These are phyloP conservation scores for Anniella stebbinsi DNA, from an alignment of 2,797 vertebrate genomes.

Conservation along the genomic window DNA sequence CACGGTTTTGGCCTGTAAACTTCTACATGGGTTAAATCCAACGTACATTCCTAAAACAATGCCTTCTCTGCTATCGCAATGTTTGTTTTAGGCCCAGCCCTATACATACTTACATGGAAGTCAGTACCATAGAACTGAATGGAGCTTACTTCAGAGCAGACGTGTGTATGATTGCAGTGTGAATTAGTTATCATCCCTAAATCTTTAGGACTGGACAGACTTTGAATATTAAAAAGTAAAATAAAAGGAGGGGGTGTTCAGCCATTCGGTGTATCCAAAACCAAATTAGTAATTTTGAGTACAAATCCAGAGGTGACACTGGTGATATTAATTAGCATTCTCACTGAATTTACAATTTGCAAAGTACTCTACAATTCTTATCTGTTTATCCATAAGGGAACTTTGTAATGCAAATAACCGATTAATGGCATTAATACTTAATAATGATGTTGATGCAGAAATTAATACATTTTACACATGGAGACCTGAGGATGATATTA, in stretches of 20 bases:
- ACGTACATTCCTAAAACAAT: background rate
- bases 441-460: background rate
- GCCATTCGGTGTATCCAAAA: background rate
- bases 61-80: background rate
- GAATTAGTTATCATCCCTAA: background rate
- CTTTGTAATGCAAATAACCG: conserved; percentile 9
- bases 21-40: background rate
- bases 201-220: background rate
- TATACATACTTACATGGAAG: background rate
- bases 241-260: background rate
- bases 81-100: background rate
- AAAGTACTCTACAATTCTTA: conserved; percentile 2
- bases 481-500: background rate
- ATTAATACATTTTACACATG: conserved; percentile 2
- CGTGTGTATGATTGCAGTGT: background rate
- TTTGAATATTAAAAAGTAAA: conserved; percentile 10
- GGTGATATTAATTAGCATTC: background rate
- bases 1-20: background rate
- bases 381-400: background rate
- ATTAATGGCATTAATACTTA: conserved; percentile 8
- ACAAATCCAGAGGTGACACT: background rate
- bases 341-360: background rate
- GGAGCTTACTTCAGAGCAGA: background rate
- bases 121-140: background rate
- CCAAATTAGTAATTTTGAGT: background rate